Evolutionary conservation across 2,888 invertebrate species (phyloP).

Genomic region (Mimas tiliae): DNA sequence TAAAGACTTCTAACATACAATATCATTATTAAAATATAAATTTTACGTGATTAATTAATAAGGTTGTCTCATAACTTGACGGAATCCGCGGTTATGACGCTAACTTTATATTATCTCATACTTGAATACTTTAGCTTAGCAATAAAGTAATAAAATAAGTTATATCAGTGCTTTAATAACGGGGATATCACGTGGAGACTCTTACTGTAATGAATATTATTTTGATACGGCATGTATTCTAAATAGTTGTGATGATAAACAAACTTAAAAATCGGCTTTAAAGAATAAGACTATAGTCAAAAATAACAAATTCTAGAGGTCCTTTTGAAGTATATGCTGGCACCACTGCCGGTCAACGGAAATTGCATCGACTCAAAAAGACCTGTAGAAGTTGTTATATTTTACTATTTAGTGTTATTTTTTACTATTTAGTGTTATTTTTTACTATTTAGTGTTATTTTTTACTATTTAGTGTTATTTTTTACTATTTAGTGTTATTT

Average conservation of each 20-base stretch:
- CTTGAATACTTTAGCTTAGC: neutral
- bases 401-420: too few species aligned
- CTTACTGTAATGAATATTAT: neutral
- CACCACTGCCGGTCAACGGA: too few species aligned
- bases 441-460: too few species aligned
- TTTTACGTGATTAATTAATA: constrained; percentile 15
- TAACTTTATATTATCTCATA: constrained; percentile 8
- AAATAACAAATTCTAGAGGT: too few species aligned
- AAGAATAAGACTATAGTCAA: too few species aligned
- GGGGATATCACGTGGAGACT: neutral
- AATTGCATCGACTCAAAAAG: too few species aligned
- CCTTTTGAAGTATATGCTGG: too few species aligned
- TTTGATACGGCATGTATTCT: neutral
- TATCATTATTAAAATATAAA: constrained; percentile 16
- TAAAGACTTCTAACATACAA: neutral
- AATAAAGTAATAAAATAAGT: constrained; percentile 20
- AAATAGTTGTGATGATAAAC: neutral
- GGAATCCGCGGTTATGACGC: constrained; percentile 12
- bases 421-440: too few species aligned
- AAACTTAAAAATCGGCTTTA: too few species aligned
- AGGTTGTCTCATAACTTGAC: constrained; percentile 2
- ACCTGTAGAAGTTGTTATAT: too few species aligned
- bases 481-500: too few species aligned
- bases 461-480: too few species aligned
- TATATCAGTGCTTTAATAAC: constrained; percentile 6